Base-by-base conservation (phyloP, 64 coral and sea anemone genomes). In the Montipora sp. region DNA sequence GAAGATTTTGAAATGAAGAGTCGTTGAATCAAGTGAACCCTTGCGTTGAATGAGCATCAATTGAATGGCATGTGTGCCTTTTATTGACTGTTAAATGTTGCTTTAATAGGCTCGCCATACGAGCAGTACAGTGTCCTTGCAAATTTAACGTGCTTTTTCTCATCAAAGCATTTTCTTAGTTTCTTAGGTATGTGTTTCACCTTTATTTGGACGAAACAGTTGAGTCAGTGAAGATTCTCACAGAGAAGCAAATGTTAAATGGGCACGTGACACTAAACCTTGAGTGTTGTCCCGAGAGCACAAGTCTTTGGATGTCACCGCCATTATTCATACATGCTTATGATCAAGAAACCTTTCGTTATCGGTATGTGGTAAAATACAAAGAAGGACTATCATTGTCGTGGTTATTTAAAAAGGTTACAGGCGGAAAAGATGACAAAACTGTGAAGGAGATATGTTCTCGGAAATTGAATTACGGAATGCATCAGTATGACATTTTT, bases 401-500 rank as follows among this genome's bases (percentile, higher is more conserved):
- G 36, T 45, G 4, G 11, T 0, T 45, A 2, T 0, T 47, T 47
- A 47, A 13, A 4, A 63, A 4, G 0, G 18, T 66, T 16, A 19
- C 3, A 0, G 57, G 80, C 15, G 23, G 10, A 63, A 83, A 83
- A 19, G 80, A 75, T 27, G 48, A 75, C 0, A 75, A 88, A 88
- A 50, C 84, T 7, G 47, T 88, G 6, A 6, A 75, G 3, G 84
- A 87, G 84, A 23, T 0, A 58, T 0, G 0, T 14, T 12, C 66
- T 11, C 84, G 84, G 1, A 87, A 23, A 1, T 18, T 75, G 2
- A 53, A 55, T 15, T 15, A 16, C 0, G 78, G 89, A 22, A 81
- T 8, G 19, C 47, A 92, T 46, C 90, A 92, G 57, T 92, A 78
- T 79, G 80, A 87, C 68, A 80, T 92, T 59, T 92, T 91, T 73